A percentile compares a stretch with the other conserved stretches of the same genome.
Evolutionary conservation across 2,113 vertebrate species (phyloP).

Genomic region (Turdus rufiventris): DNA sequence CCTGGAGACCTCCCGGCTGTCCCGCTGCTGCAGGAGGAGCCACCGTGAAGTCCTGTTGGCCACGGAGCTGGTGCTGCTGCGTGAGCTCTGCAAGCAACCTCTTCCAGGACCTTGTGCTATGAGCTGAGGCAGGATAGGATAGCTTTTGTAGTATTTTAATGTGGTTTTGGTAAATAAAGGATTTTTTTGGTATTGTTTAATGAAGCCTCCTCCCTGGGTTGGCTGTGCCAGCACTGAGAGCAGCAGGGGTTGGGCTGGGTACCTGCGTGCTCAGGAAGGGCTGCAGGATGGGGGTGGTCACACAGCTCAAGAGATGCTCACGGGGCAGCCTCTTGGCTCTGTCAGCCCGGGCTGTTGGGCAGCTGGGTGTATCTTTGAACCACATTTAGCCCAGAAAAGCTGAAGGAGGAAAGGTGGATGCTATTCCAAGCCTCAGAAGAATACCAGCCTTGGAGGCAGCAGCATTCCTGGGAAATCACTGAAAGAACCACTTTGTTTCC

Average conservation of each 20-base stretch:
- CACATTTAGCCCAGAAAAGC: neutral
- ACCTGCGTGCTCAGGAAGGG: fast-evolving
- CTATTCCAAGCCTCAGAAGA: neutral
- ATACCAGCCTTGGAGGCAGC: neutral
- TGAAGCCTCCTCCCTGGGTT: fast-evolving
- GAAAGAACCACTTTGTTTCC: fast-evolving
- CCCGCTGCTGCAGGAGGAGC: neutral
- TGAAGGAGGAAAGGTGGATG: fast-evolving
- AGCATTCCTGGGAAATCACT: neutral
- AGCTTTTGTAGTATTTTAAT: neutral
- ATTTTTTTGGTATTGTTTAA: neutral
- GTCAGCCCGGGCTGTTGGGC: neutral
- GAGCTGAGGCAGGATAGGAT: neutral
- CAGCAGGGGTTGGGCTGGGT: neutral
- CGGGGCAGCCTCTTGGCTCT: neutral
- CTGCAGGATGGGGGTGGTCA: fast-evolving
- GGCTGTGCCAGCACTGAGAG: neutral
- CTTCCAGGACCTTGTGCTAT: neutral
- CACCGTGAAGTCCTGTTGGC: neutral
- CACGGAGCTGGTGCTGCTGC: slow-evolving; percentile 10
- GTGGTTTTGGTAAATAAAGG: slow-evolving; percentile 22
- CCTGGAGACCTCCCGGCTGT: neutral
- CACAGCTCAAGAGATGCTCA: fast-evolving
- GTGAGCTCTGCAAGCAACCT: neutral
- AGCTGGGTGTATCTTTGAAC: neutral